phyloP scores from a whole-genome alignment of 2,797 vertebrate genomes.

The Crypturellus tataupa region DNA sequence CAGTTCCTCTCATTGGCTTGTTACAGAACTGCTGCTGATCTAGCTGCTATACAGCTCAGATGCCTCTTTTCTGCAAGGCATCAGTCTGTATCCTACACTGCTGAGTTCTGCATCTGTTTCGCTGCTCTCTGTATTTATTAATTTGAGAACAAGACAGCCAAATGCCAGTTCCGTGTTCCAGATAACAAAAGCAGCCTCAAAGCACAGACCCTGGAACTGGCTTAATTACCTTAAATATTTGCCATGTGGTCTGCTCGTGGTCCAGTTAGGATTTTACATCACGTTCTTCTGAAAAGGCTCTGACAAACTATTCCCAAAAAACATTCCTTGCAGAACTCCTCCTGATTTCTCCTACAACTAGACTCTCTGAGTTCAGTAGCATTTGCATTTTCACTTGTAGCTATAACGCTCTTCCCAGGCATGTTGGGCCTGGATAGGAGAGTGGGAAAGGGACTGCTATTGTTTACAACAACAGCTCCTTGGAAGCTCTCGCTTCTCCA shows the following conservation, averaged over 20 bases:
- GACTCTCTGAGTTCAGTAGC: neutral
- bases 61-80: too few species aligned
- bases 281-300: neutral
- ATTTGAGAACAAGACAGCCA: neutral
- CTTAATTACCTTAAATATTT: neutral
- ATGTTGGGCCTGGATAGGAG: too few species aligned
- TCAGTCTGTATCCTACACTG: neutral
- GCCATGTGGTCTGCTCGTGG: neutral
- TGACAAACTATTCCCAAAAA: neutral
- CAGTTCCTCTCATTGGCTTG: neutral
- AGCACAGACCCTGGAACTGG: neutral
- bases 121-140: neutral
- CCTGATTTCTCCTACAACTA: neutral
- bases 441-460: too few species aligned
- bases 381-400: neutral
- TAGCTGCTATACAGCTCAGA: too few species aligned
- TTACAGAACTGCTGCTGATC: neutral
- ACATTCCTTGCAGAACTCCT: neutral
- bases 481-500: neutral
- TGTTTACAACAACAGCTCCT: rapidly evolving
- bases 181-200: neutral
- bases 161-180: neutral
- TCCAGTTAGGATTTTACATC: neutral
- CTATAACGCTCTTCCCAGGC: neutral
- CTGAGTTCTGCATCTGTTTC: neutral